Base-by-base conservation (phyloP, 2,113 vertebrate species). In the Motacilla alba region DNA sequence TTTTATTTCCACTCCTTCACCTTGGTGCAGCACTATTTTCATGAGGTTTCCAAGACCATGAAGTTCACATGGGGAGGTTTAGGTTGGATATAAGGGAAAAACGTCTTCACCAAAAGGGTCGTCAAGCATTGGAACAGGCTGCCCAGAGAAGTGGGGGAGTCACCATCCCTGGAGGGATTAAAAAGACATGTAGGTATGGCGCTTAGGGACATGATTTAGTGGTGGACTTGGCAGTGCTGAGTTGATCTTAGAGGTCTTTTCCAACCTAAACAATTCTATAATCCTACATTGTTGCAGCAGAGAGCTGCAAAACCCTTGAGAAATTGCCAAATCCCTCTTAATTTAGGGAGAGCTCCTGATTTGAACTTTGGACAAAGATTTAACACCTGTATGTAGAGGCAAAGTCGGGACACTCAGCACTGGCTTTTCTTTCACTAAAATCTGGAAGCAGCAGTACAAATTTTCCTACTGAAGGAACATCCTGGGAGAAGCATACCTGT, bases 221-320 rank as follows among this genome's bases (percentile, higher is more conserved):
- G 30, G 17, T 23, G 35, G 31, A 19, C 11, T 69, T 49, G n/a
- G 17, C 41, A 69, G 47, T 22, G 27, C 15, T 77, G 31, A 7
- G 10, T 63, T 43, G 31, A 31, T 56, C 26, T 69, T 56, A 33
- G 18, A 27, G 41, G 31, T 33, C 31, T 70, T 56, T 62, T 43
- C 7, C 35, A 37, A 24, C 5, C 13, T 33, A 56, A 76, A 28
- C 8, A 23, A 28, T 77, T 83, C 15, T 56, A 37, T 43, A 47
- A 43, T 33, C 24, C 12, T n/a, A 23, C 31, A 3, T 23, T 69
- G 23, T 37, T 2, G 0, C 5, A 11, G 53, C 0, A 82, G 22
- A 39, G 22, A 49, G 41, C 23, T 53, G 19, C 30, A 64, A 56
- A 82, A 55, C 17, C 39, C 22, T 8, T 5, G 9, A 52, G 33